Evolutionary conservation across 23 tunicate species (phyloP).

Genomic region (Corella eumyota): DNA sequence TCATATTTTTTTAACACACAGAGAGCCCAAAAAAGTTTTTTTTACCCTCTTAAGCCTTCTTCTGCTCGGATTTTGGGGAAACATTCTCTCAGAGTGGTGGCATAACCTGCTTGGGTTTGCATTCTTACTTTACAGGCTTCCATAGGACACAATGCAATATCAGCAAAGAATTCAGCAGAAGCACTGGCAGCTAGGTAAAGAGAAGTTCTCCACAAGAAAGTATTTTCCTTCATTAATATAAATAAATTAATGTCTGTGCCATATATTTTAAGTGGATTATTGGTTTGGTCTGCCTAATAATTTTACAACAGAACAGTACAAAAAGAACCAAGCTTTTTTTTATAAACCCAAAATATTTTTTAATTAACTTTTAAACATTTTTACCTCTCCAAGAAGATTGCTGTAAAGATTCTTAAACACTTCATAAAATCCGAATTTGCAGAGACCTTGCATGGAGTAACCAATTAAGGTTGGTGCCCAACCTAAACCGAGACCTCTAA

Average conservation of each 20-base stretch:
- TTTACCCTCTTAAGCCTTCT: constrained; percentile 86
- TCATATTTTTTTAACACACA: background rate
- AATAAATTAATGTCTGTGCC: too few species aligned
- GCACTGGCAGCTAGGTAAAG: constrained; percentile 96
- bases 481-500: constrained; percentile 85
- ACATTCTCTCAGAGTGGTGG: constrained; percentile 93
- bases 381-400: constrained; percentile 58
- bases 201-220: constrained; percentile 86
- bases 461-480: constrained; percentile 99
- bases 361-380: too few species aligned
- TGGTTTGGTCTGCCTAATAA: too few species aligned
- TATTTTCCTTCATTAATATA: constrained; percentile 50
- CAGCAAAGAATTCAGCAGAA: constrained; percentile 98
- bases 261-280: too few species aligned
- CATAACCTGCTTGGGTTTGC: constrained; percentile 91
- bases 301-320: too few species aligned
- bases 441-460: constrained; percentile 98
- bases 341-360: too few species aligned
- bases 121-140: constrained; percentile 98
- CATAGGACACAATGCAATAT: constrained; percentile 96
- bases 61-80: constrained; percentile 96
- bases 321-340: too few species aligned
- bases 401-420: constrained; percentile 90
- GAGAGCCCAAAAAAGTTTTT: background rate
- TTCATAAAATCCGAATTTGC: constrained; percentile 99